Evolutionary conservation across 2,113 vertebrate species (phyloP), one percentile per base, ranked within the genome.

Genomic region (Coregonus clupeaformis): DNA sequence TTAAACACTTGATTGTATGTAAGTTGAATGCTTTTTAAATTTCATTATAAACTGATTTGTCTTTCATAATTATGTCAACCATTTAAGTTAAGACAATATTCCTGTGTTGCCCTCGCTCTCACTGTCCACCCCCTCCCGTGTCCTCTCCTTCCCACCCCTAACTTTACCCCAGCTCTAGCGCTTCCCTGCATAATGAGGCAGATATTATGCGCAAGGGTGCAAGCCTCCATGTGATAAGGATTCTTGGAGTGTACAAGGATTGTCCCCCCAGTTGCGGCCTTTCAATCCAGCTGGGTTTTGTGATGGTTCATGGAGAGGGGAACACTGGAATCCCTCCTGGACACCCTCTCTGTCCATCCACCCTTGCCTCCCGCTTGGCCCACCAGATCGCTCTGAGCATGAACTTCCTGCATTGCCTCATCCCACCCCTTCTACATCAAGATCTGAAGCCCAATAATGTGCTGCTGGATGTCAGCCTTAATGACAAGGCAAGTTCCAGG

Each of bases 241-340:
- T 91, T 57, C 64, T 80, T 24, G 92, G 91, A 59, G 62, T 76
- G 30, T 93, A 86, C 69, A 7, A 73, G 0, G 77, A 86, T 69
- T 18, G 0, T 12, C 68, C 66, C 0, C 66, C 73, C 3, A 0
- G 2, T 2, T n/a, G 16, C 2, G 0, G 0, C 4, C 0, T 1
- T 25, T 0, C 0, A 1, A 0, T 6, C 0, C 16, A 42, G 0
- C 66, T 80, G 0, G 93, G 93, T 68, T 86, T 95, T 67, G 92
- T 95, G 77, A 95, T 93, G 84, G 3, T 89, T 88, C 81, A 94
- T 95, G 94, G 72, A 82, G 30, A 88, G 85, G 0, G 91, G 93
- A 4, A 94, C 92, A n/a, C 52, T 95, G 65, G 88, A 93, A 72
- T 91, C 86, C 55, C 85, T 94, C 13, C 79, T 89, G 6, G 3